phyloP scores from a whole-genome alignment of 2,797 vertebrate species.

The Phoebastria nigripes region DNA sequence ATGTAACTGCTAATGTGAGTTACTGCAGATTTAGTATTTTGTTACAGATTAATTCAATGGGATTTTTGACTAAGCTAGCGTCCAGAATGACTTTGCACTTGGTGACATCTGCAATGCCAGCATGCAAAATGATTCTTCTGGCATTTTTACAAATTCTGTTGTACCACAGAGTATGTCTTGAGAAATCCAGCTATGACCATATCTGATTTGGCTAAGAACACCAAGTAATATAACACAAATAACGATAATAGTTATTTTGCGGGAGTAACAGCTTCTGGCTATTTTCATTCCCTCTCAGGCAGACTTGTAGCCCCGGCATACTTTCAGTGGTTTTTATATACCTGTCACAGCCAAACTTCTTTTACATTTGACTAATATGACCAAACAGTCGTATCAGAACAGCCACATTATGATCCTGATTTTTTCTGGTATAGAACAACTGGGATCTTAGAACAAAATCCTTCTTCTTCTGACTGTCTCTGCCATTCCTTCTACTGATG shows the following conservation, averaged over 20 bases:
- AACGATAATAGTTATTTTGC: neutral
- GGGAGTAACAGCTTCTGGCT: constrained; percentile 38
- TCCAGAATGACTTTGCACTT: constrained; percentile 60
- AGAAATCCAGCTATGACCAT: constrained; percentile 37
- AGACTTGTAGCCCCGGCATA: neutral
- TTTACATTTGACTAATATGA: neutral
- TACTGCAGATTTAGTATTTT: constrained; percentile 25
- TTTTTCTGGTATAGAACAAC: neutral
- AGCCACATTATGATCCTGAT: neutral
- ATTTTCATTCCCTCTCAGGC: constrained; percentile 9
- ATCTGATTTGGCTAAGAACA: constrained; percentile 49
- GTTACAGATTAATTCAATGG: constrained; percentile 46
- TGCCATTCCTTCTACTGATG: neutral
- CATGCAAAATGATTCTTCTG: constrained; percentile 56
- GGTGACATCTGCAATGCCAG: constrained; percentile 54
- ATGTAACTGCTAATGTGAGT: neutral
- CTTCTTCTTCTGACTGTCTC: neutral
- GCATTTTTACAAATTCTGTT: constrained; percentile 36
- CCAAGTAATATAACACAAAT: constrained; percentile 18
- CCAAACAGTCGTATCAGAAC: neutral
- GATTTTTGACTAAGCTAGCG: constrained; percentile 9
- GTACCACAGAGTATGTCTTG: neutral
- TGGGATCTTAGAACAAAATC: neutral
- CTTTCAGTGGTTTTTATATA: neutral
- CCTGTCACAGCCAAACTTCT: neutral